Evolutionary conservation across 92 coral and sea anemone species (phyloP), one percentile per base, ranked within the genome.

Genomic region (Epizoanthus ramosus): DNA sequence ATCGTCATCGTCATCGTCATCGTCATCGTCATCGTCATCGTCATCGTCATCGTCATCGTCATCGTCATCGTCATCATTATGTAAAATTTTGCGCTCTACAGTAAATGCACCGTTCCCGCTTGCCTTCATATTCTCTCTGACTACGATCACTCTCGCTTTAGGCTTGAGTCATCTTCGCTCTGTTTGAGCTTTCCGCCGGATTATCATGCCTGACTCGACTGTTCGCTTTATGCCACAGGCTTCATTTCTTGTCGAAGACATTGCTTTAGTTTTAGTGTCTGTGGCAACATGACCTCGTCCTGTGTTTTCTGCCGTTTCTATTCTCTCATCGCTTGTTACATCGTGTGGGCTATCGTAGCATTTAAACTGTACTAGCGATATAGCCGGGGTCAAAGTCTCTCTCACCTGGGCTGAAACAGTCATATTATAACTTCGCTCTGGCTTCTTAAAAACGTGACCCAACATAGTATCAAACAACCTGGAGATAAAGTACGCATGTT

Each of bases 361-460:
- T 7, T 57, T 15, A 45, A 71, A 71, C 31, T 71, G 60, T 19
- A 33, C 72, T 67, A 67, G 19, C 47, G 72, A 33, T 33, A 67
- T 35, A 21, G 45, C 72, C 17, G 72, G 72, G 15, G 47, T 33
- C 72, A 10, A 35, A 15, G 72, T 4, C n/a, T 67, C 43, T 33
- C 72, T 41, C 0, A 13, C 50, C n/a, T 21, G 12, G 31, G 22
- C 21, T 33, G 47, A 67, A 10, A 45, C 47, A 17, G 45, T 33
- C 72, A 67, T 35, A 18, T 67, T 33, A 15, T 33, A 67, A 33
- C 72, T 67, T 18, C 8, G 10, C 39, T 16, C 72, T 2, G 18
- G 25, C 2, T 14, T 67, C 72, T 67, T 15, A 33, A 9, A 67
- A 21, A 67, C 31, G 9, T 67, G 31, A 28, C 16, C 23, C 7